Evolutionary conservation across 2,888 invertebrate genomes (phyloP).

Genomic region (Drosophila ustulata): DNA sequence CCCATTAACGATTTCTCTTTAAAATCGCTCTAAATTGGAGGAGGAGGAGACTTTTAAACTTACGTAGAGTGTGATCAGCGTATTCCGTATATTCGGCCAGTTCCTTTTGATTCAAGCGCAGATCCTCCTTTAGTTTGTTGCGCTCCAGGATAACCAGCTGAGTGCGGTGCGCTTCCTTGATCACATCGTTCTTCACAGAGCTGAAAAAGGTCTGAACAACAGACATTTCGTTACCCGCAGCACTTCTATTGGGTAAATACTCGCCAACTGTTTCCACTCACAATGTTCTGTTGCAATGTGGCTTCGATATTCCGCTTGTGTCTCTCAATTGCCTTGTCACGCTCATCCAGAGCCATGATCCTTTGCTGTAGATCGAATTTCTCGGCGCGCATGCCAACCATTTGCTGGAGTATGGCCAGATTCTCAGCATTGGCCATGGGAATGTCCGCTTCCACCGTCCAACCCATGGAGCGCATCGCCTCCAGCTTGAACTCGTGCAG

Average conservation of each 20-base stretch:
- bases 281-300: conserved; percentile 87
- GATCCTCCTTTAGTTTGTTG: conserved; percentile 77
- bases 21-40: no score
- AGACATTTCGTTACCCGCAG: conserved; percentile 71
- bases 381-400: conserved; percentile 85
- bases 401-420: conserved; percentile 83
- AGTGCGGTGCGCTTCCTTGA: conserved; percentile 87
- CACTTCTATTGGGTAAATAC: no score
- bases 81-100: conserved; percentile 68
- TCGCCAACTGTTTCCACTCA: conserved; percentile 57
- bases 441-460: conserved; percentile 89
- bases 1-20: no score
- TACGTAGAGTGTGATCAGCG: conserved; percentile 78
- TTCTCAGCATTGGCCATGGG: conserved; percentile 93
- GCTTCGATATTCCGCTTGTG: conserved; percentile 86
- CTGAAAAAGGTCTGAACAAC: conserved; percentile 89
- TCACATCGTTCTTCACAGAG: conserved; percentile 86
- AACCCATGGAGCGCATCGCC: conserved; percentile 81
- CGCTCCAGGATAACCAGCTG: conserved; percentile 84
- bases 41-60: conserved; percentile 35
- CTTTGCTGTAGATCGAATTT: conserved; percentile 85
- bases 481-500: conserved; percentile 72
- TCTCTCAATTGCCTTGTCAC: conserved; percentile 85
- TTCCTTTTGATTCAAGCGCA: conserved; percentile 77
- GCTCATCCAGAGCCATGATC: conserved; percentile 85